Base-by-base conservation (phyloP, 2,797 vertebrate species). In the Sparus aurata region DNA sequence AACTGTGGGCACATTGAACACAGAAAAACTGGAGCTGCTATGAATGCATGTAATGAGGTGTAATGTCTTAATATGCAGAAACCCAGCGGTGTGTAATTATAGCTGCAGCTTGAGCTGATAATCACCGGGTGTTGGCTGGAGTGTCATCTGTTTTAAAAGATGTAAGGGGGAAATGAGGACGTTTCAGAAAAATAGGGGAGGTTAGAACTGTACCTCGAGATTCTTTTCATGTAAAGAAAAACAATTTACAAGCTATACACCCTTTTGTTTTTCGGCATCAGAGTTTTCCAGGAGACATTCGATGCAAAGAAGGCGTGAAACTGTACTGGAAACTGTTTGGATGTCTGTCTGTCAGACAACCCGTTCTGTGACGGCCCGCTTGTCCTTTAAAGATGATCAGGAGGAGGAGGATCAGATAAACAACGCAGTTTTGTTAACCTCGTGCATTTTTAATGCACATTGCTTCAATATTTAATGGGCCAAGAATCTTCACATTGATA, bases 391-490 rank as follows among this genome's bases (percentile, higher is more conserved):
- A 76, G 69, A 82, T 38, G 77, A 85, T 86, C 73, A 77, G 68
- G 55, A 41, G 65, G n/a, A 41, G 49, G 68, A 38, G 57, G 62
- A 88, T 83, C 80, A 77, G 76, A 86, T 75, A 83, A 84, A 89
- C 69, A 87, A 84, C 71, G 63, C 80, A 38, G 54, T 55, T 71
- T 88, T 88, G 84, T 91, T 90, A 92, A 90, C 83, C 70, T 86
- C 47, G 0, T 91, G 79, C 84, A 90, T 92, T 87, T 90, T 92
- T 90, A 90, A 94, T 88, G 81, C 9, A 0, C 67, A 43, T 2
- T 7, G 0, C 85, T 84, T 94, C 72, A 93, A 90, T 93, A 91
- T 92, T 91, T 93, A 73, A 93, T 92, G 79, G 43, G 73, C 60
- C 4, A 7, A 50, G 84, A 79, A 69, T 69, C 76, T 77, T 81